Evolutionary conservation across 2,113 vertebrate species (phyloP), one percentile per base, ranked within the genome.

Genomic region (Neotoma lepida): DNA sequence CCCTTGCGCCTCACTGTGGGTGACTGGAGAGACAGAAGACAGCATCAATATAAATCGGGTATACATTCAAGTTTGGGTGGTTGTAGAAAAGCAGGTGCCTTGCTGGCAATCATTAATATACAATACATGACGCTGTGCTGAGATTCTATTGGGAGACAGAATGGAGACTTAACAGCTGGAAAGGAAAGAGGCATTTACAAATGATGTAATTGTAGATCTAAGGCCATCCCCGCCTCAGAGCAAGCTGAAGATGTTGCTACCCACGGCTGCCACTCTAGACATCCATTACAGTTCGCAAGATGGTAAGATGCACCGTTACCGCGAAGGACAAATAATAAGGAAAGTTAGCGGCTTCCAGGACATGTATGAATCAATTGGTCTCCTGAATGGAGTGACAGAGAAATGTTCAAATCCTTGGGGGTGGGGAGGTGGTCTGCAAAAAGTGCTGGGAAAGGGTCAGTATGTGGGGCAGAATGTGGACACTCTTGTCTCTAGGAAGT

Each of bases 111-210:
- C 41, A 20, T 1, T 5, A 28, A 24, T 58, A 41, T 54, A 9
- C 22, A 41, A 10, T 44, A 0, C 14, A 13, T 5, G 4, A 9
- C 3, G 4, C 8, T 46, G 0, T 6, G n/a, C n/a, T 26, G 12
- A 44, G 8, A 5, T 39, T 15, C 51, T 26, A 6, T 15, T 18
- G 30, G 35, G 8, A 88, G 86, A 41, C 41, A 35, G 56, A 44
- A 41, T 1, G 0, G 33, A 58, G 46, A 14, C 33, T 28, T 33
- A 54, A 30, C 22, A 22, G 35, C 39, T 35, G 10, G 35, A 7
- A 17, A 44, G 7, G 24, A 39, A 30, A 30, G 56, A 51, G 76
- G 20, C 30, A 4, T 4, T 22, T n/a, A 24, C 24, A 54, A 22
- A 28, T 6, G 0, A 1, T 17, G 0, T 12, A 17, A 58, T 4